Base-by-base conservation (phyloP, 2,888 invertebrate species). In the Noctua comes region DNA sequence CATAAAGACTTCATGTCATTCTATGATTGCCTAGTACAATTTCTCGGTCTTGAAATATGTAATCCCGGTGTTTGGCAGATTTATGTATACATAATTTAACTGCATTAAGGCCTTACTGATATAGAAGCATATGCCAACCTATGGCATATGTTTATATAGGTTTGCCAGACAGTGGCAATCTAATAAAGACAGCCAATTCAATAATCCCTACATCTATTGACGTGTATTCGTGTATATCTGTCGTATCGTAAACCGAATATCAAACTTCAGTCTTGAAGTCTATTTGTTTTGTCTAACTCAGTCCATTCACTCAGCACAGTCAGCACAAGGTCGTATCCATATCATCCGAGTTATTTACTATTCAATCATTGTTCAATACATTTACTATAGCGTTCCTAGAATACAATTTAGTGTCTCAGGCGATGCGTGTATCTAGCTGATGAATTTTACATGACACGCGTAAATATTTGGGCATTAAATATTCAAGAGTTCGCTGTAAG, bases 231-330 rank as follows among this genome's bases (percentile, higher is more conserved):
- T 48, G 24, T 80, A 31, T 65, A 65, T 48, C 36, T 80, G 16
- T 57, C 48, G 48, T 80, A 57, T 57, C 48, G 48, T 80, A 68
- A 65, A 80, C 21, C 40, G 48, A 65, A 82, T 68, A 83, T 82
- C 70, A 71, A 68, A 78, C 48, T 82, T 66, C 69, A 77, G 27
- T 69, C 36, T 64, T 48, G 76, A 24, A 27, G 54, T 54, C 10
- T 27, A 65, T 76, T 79, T 83, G 77, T 84, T 84, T 80, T 72
- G 77, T 84, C 72, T 57, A 71, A 73, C 76, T 51, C 43, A 62
- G 73, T 79, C 79, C 78, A 74, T 82, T 84, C 85, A 82, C 85
- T 78, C 62, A 76, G 54, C 64, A 46, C 78, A 78, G 82, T 78
- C 62, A 76, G 54, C 64, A 46, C 78, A 78, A 85, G 78, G 79